Evolutionary conservation across 2,797 vertebrate genomes (phyloP).

Genomic region (Luscinia luscinia): DNA sequence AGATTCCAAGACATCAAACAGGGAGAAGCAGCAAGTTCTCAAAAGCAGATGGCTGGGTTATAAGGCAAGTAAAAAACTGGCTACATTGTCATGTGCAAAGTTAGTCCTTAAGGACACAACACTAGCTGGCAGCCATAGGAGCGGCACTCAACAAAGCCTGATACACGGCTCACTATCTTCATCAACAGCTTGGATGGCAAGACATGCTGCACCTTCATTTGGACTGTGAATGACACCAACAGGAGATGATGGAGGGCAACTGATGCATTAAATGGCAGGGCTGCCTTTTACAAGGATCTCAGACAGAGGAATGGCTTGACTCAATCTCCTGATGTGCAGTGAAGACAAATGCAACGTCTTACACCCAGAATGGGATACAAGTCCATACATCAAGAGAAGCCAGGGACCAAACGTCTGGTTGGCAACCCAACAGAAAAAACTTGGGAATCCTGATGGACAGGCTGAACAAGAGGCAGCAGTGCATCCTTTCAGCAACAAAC

Average conservation of each 20-base stretch:
- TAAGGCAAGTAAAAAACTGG: neutral
- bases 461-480: neutral
- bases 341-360: neutral
- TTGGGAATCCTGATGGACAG: neutral
- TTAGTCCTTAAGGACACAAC: neutral
- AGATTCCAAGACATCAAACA: neutral
- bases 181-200: neutral
- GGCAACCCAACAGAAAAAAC: neutral
- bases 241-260: neutral
- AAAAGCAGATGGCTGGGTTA: neutral
- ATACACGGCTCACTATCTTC: accelerated
- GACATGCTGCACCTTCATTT: neutral
- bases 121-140: neutral
- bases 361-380: neutral
- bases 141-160: neutral
- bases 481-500: neutral
- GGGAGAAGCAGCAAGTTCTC: neutral
- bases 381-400: neutral
- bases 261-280: neutral
- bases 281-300: neutral
- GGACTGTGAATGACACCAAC: neutral
- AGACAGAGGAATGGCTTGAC: neutral
- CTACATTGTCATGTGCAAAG: neutral
- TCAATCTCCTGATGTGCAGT: neutral
- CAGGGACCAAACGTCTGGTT: neutral